Evolutionary conservation across 2,888 invertebrate genomes (phyloP), one percentile per base, ranked within the genome.

Genomic region (Vanessa cardui): DNA sequence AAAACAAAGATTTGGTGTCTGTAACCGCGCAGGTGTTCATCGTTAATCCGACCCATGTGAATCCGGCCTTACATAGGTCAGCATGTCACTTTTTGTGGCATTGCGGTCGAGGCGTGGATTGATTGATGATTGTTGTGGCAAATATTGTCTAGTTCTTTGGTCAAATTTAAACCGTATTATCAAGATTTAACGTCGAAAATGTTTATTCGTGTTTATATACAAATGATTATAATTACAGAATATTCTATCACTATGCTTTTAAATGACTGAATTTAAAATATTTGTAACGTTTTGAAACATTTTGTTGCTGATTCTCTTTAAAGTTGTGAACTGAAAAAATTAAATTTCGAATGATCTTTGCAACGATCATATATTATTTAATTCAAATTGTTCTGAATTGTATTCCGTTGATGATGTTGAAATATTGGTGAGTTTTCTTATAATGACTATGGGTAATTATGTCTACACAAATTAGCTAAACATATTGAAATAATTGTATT

Each of bases 91-190:
- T 72, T 72, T 65, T 61, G 70, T 46, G 70, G 69, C 54, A 65
- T 64, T 64, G 69, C 44, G 64, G 65, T 60, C 20, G 16, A 54
- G 26, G 59, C 54, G 65, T 56, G 56, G 39, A 56, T 58, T 71
- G 70, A 71, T 71, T 71, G 68, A 68, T 64, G 54, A 71, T 71
- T 71, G 70, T 71, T 70, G 70, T 62, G 70, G 68, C 45, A 44
- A 49, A 62, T 58, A 33, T 20, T 64, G 62, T 56, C 62, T 52
- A 62, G 46, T 62, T 54, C 61, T 62, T 68, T 70, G 54, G 60
- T 66, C 39, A 39, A 52, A 60, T 46, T 66, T 54, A 45, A 59
- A 59, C 46, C 46, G 26, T 20, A 46, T 59, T 59, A 59, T 45
- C 6, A 39, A 39, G 26, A 56, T 56, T 33, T 56, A 18, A 39